Percentiles rank a stretch among this genome's conserved stretches.
Conservation (phyloP, 2,113 vertebrate genomes). For the Siniperca chuatsi region DNA sequence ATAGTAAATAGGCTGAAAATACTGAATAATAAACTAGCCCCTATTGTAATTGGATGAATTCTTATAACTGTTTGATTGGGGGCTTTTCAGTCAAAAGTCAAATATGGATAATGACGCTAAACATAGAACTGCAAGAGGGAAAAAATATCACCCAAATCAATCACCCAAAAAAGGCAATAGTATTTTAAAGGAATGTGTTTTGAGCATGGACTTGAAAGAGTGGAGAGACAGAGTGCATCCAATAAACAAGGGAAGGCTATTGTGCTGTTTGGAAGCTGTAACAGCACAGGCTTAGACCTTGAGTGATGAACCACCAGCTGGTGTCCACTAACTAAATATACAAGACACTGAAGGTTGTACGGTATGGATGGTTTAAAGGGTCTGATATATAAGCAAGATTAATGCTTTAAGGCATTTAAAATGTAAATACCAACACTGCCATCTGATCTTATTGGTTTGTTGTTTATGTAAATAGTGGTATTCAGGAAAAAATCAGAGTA, state of each 20-base stretch:
- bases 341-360: not conserved
- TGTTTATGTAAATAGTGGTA: not conserved
- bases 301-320: conserved; percentile 11
- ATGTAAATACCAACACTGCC: not conserved
- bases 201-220: not conserved
- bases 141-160: not conserved
- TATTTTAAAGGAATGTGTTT: not conserved
- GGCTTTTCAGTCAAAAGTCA: not conserved
- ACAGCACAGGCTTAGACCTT: not conserved
- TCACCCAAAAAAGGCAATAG: not conserved
- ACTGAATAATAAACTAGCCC: not conserved
- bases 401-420: not conserved
- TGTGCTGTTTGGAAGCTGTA: not conserved
- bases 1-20: not conserved
- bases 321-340: not conserved
- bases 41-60: not conserved
- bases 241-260: conserved; percentile 11
- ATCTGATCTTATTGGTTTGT: not conserved
- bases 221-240: not conserved
- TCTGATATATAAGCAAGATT: not conserved
- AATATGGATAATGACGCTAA: not conserved
- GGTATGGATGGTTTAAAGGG: not conserved
- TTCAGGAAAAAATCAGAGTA: not conserved
- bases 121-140: not conserved
- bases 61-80: not conserved